These are phyloP conservation scores for Trinectes maculatus DNA, from an alignment of 2,113 vertebrate species.

Conservation along the genomic window DNA sequence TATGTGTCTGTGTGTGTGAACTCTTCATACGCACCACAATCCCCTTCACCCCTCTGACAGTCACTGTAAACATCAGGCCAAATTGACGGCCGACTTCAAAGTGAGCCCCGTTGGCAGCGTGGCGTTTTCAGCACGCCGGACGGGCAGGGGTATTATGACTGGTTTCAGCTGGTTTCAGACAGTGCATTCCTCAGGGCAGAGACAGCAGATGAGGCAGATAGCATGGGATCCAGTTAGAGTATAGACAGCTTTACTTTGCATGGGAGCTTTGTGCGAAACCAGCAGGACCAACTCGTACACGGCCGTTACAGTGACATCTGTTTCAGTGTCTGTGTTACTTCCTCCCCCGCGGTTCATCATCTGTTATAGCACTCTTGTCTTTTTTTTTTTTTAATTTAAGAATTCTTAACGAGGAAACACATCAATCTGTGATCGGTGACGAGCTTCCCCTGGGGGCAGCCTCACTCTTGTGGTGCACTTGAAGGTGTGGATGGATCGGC, in stretches of 20 bases:
- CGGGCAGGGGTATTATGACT: conserved; percentile 51
- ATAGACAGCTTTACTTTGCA: conserved; percentile 64
- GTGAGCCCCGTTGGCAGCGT: conserved; percentile 44
- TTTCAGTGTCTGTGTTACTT: conserved; percentile 34
- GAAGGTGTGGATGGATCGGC: too few species aligned
- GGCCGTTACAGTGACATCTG: conserved; percentile 1
- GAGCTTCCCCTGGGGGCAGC: too few species aligned
- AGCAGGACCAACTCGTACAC: background rate
- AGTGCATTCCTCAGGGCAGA: conserved; percentile 59
- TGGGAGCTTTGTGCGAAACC: conserved; percentile 42
- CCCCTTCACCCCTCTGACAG: conserved; percentile 44
- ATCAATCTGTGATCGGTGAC: too few species aligned
- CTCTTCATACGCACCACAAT: conserved; percentile 41
- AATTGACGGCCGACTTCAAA: conserved; percentile 69
- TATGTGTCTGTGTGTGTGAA: conserved; percentile 42
- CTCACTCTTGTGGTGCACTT: too few species aligned
- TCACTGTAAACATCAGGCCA: conserved; percentile 56
- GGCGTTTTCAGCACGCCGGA: conserved; percentile 45
- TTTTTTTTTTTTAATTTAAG: background rate
- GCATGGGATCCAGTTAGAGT: conserved; percentile 59
- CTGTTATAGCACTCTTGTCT: background rate
- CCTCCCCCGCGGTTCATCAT: background rate
- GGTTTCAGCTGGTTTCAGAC: conserved; percentile 60
- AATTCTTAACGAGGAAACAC: background rate
- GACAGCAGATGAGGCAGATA: conserved; percentile 69